phyloP scores from a whole-genome alignment of 1,140 invertebrate genomes.

The Pantala flavescens region DNA sequence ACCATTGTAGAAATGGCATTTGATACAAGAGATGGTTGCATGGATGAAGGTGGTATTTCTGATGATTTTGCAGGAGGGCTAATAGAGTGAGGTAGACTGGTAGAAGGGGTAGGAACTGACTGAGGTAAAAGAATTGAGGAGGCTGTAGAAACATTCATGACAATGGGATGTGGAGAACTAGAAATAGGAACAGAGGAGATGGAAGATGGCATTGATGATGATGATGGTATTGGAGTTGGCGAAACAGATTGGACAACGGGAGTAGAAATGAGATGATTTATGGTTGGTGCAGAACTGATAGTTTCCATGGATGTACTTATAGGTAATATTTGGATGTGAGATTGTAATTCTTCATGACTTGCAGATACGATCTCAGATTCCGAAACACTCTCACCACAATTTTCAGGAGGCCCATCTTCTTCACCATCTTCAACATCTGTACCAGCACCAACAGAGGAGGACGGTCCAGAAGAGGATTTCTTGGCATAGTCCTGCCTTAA shows the following conservation, averaged over 20 bases:
- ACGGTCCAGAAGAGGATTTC: constrained; percentile 44
- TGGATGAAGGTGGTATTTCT: not conserved
- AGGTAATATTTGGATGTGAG: not conserved
- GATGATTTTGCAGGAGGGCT: not conserved
- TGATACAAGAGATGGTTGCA: not conserved
- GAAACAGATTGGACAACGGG: not conserved
- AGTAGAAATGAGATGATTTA: not conserved
- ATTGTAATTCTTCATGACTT: not conserved
- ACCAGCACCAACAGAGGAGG: constrained; percentile 28
- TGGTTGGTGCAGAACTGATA: not conserved
- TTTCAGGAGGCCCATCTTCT: constrained; percentile 22
- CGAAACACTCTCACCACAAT: not conserved
- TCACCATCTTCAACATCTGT: constrained; percentile 30
- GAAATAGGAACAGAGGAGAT: not conserved
- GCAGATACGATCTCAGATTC: not conserved
- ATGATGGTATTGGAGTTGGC: not conserved
- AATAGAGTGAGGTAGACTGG: not conserved
- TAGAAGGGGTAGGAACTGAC: not conserved
- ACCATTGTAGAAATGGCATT: not conserved
- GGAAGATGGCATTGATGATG: not conserved
- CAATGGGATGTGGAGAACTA: not conserved
- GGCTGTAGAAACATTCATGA: not conserved
- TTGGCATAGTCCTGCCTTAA: constrained; percentile 54
- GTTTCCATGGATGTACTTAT: not conserved
- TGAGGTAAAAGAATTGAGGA: not conserved